Conservation (phyloP, 2,113 vertebrate genomes). For the Pachycephala philippinensis region DNA sequence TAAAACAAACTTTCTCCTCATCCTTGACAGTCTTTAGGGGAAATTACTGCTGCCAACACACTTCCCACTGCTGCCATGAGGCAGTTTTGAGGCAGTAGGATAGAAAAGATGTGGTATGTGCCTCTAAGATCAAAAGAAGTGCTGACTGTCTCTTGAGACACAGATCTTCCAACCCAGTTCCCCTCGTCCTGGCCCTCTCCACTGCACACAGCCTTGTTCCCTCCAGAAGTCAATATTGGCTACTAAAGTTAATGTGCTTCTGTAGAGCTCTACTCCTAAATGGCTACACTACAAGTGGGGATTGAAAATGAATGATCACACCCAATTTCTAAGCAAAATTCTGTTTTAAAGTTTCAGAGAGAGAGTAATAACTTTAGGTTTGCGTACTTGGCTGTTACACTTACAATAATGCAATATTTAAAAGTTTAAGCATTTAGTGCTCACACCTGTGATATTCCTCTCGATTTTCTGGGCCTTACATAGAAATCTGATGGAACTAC, state of each 20-base stretch:
- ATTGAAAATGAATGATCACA: background rate
- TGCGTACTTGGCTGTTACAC: accelerated
- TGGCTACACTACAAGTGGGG: accelerated
- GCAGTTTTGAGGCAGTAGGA: background rate
- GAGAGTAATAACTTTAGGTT: background rate
- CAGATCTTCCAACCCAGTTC: background rate
- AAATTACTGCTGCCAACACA: background rate
- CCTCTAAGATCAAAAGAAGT: background rate
- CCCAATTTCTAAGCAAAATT: background rate
- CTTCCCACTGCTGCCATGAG: background rate
- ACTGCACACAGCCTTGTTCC: background rate
- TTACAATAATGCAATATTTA: background rate
- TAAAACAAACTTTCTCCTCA: background rate
- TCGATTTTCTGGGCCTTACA: background rate
- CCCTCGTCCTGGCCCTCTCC: accelerated
- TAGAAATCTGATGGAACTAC: background rate
- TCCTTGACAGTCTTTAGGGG: background rate
- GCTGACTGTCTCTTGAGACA: background rate
- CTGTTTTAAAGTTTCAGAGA: background rate
- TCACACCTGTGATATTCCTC: background rate
- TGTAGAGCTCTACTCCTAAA: background rate
- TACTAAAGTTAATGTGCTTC: background rate
- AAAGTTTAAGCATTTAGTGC: background rate
- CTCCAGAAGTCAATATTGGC: background rate
- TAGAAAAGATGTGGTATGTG: background rate